Evolutionary conservation across 1,140 invertebrate genomes (phyloP), one percentile per base, ranked within the genome.

Genomic region (Bombus confusus): DNA sequence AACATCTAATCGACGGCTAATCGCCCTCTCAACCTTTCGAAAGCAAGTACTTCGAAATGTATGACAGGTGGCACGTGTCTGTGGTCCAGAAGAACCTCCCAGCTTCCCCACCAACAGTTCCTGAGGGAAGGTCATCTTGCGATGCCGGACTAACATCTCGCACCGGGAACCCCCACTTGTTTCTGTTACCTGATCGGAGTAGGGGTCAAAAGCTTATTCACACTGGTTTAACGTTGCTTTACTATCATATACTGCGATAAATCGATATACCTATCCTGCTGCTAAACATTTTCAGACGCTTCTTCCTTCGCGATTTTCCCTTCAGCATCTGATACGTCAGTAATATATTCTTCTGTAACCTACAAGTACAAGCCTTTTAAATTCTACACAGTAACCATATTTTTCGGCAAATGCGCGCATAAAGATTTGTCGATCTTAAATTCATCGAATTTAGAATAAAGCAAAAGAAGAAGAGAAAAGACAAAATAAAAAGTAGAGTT

Each of bases 11-110:
- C 86, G 72, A 69, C 59, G 43, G 78, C 83, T 91, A 90, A 92
- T 91, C 91, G 86, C 85, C 82, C 77, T 92, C 83, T 84, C 73
- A 80, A 88, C 87, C 80, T 81, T 85, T 62, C 91, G 85, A 91
- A 92, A 89, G 89, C 91, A 85, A 92, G 87, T 86, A 91, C 91
- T 80, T 89, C 82, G 80, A 87, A 91, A 91, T 91, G 88, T 91
- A 91, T 91, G 91, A 92, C 91, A 92, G 90, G 91, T 92, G 89
- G 91, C 91, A 92, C 91, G 91, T 92, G 91, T 89, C 91, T 72
- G 87, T 86, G 91, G 91, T 91, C 91, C 91, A 87, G 89, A 90
- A 87, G 90, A 86, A 90, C 86, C 91, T 89, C 91, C 91, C 91
- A 91, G 75, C 85, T 73, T 86, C 88, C 90, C 88, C 89, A 82